These are phyloP conservation scores for Periplaneta americana DNA, from an alignment of 1,140 invertebrate genomes.

Conservation along the genomic window DNA sequence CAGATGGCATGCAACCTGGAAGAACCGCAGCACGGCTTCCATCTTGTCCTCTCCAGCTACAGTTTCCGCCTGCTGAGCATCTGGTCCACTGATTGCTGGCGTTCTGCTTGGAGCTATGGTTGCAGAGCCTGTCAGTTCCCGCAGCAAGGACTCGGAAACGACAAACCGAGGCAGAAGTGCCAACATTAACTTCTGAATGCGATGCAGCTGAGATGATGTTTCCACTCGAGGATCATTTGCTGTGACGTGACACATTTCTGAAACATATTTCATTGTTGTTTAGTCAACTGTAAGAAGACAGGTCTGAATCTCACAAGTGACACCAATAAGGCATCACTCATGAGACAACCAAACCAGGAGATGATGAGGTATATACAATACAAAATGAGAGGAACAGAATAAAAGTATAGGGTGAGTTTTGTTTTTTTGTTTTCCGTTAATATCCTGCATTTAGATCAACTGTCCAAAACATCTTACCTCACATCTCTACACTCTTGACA, in stretches of 20 bases:
- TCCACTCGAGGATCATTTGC: conserved; percentile 29
- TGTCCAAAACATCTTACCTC: no score
- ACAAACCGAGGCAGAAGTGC: conserved; percentile 61
- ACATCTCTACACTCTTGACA: no score
- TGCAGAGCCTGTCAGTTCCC: conserved; percentile 21
- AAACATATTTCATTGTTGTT: no score
- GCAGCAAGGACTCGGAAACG: conserved; percentile 30
- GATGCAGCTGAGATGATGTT: conserved; percentile 48
- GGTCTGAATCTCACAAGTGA: no score
- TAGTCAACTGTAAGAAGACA: no score
- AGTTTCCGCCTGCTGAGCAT: neutral
- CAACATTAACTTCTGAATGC: conserved; percentile 63
- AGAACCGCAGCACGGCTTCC: conserved; percentile 10
- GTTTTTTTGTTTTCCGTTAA: no score
- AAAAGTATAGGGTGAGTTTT: no score
- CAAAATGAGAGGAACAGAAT: no score
- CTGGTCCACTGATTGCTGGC: neutral
- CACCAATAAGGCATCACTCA: no score
- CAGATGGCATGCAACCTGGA: conserved; percentile 42
- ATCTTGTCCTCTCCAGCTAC: conserved; percentile 25
- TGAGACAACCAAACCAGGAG: no score
- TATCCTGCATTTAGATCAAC: no score
- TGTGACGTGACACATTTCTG: neutral
- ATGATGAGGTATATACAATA: no score
- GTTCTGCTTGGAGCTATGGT: neutral